Conservation (phyloP, 2,113 vertebrate species). For the Nothobranchius furzeri region DNA sequence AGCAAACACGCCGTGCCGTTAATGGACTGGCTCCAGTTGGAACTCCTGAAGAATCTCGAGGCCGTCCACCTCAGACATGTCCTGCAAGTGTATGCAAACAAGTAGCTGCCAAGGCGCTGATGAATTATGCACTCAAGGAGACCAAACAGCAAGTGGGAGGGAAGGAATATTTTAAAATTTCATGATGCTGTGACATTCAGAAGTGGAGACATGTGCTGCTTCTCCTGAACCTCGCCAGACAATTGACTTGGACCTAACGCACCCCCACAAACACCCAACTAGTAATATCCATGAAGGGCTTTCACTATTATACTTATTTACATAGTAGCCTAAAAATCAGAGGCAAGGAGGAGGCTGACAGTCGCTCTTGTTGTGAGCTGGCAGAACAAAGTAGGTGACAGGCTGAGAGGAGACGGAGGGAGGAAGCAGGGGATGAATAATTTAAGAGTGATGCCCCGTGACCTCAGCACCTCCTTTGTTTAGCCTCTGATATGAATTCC, state of each 20-base stretch:
- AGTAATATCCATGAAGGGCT: conserved; percentile 29
- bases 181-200: conserved; percentile 58
- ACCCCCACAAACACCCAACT: conserved; percentile 26
- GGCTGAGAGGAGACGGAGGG: conserved; percentile 63
- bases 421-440: conserved; percentile 78
- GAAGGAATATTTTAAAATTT: conserved; percentile 54
- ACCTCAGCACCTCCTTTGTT: conserved; percentile 78
- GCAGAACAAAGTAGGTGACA: conserved; percentile 76
- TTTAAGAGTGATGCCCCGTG: conserved; percentile 78
- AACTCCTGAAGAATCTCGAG: neutral
- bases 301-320: conserved; percentile 44
- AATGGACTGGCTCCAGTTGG: neutral
- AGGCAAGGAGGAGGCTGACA: conserved; percentile 59
- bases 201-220: conserved; percentile 10
- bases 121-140: conserved; percentile 60
- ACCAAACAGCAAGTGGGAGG: conserved; percentile 41
- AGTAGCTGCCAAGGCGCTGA: conserved; percentile 38
- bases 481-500: conserved; percentile 81
- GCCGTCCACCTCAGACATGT: conserved; percentile 4
- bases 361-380: conserved; percentile 76
- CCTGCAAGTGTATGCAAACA: conserved; percentile 6
- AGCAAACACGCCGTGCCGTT: conserved; percentile 4
- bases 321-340: conserved; percentile 34
- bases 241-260: conserved; percentile 30
- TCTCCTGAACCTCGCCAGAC: conserved; percentile 4